Conservation (phyloP, 1,140 invertebrate species). For the Parapsyche elsis region DNA sequence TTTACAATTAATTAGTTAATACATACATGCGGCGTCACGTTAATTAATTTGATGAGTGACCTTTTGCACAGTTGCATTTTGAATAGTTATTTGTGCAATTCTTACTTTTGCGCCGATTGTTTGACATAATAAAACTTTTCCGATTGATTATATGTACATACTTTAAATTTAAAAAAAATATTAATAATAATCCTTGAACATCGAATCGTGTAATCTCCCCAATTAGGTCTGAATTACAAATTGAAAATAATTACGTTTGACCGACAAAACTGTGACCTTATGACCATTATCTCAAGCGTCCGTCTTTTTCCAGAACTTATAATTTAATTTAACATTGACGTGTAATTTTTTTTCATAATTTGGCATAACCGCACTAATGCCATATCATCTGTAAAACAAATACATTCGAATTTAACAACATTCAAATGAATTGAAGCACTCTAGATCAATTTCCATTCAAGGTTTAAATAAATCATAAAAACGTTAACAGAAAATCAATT, state of each 20-base stretch:
- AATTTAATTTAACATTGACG: not conserved
- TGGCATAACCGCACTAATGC: not conserved
- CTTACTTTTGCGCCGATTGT: too few species aligned
- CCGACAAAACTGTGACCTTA: slow-evolving; percentile 1
- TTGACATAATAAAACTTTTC: too few species aligned
- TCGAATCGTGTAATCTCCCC: not conserved
- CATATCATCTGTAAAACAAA: too few species aligned
- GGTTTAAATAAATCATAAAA: too few species aligned
- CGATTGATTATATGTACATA: not conserved
- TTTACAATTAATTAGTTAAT: not conserved
- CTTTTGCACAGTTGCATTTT: not conserved
- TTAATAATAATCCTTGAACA: not conserved
- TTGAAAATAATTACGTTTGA: slow-evolving; percentile 9
- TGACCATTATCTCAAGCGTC: not conserved
- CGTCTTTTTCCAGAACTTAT: not conserved
- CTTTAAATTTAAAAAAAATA: not conserved
- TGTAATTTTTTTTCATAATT: not conserved
- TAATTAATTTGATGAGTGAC: not conserved
- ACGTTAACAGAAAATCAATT: too few species aligned
- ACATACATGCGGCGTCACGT: not conserved
- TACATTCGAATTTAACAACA: too few species aligned
- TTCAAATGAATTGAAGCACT: too few species aligned
- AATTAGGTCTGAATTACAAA: not conserved
- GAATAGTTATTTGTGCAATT: too few species aligned
- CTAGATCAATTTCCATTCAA: too few species aligned